Percentiles rank a stretch among this genome's conserved stretches.
Conservation (phyloP, 2,888 invertebrate species). For the Mamestra brassicae region DNA sequence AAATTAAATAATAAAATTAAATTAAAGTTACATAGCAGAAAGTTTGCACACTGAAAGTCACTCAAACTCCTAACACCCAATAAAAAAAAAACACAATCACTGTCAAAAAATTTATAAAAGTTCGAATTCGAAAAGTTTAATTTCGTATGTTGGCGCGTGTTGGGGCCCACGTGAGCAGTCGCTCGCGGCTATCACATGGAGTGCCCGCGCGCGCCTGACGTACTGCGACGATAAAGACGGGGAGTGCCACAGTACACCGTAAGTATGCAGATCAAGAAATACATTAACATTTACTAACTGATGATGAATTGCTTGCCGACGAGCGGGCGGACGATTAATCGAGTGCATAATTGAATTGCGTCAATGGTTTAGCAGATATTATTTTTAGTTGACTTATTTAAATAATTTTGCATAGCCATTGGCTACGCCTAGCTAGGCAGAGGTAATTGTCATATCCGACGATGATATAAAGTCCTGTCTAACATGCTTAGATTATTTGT, state of each 20-base stretch:
- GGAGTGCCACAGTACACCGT: constrained; percentile 77
- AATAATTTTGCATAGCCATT: constrained; percentile 43
- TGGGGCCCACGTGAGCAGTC: constrained; percentile 63
- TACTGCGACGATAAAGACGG: constrained; percentile 85
- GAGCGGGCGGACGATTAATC: constrained; percentile 39
- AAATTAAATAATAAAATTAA: background rate
- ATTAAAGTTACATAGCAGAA: background rate
- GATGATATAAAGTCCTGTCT: constrained; percentile 7
- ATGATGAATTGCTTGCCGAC: constrained; percentile 45
- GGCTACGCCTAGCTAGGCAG: background rate
- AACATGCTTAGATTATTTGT: background rate
- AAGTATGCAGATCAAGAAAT: constrained; percentile 69
- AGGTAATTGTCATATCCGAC: constrained; percentile 1
- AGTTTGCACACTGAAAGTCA: constrained; percentile 22
- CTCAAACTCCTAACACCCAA: constrained; percentile 10
- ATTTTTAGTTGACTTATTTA: constrained; percentile 41
- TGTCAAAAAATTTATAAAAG: constrained; percentile 50
- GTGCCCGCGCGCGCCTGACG: constrained; percentile 77
- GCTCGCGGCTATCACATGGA: constrained; percentile 90
- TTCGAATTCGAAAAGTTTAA: constrained; percentile 69
- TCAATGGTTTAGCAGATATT: constrained; percentile 31
- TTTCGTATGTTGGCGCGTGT: constrained; percentile 77
- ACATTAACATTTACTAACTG: constrained; percentile 60
- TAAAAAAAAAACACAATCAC: constrained; percentile 51
- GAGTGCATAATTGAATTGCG: constrained; percentile 52